Evolutionary conservation across 1,140 invertebrate species (phyloP).

Genomic region (Trachelipus rathkii): DNA sequence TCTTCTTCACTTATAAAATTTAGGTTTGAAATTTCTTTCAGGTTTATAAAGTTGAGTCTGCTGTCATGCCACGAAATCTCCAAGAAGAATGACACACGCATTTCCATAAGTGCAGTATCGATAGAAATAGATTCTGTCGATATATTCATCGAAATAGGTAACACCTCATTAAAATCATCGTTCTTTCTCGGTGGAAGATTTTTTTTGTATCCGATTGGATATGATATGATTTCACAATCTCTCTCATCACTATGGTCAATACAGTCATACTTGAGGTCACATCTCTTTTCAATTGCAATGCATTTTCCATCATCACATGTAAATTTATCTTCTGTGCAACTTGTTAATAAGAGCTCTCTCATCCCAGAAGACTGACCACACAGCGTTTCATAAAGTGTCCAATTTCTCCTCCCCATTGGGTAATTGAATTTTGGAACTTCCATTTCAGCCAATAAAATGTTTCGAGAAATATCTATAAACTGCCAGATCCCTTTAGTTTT

Average conservation of each 20-base stretch:
- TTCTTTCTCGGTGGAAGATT: constrained; percentile 31
- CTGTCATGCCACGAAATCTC: constrained; percentile 35
- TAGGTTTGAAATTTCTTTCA: constrained; percentile 28
- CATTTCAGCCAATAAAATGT: constrained; percentile 30
- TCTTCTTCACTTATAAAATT: constrained; percentile 23
- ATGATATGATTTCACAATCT: constrained; percentile 52
- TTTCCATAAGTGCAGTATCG: constrained; percentile 30
- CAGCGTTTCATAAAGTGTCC: constrained; percentile 24
- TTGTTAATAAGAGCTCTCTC: constrained; percentile 24
- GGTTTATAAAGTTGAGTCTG: constrained; percentile 31
- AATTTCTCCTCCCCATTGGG: constrained; percentile 39
- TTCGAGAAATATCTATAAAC: constrained; percentile 7
- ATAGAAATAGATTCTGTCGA: constrained; percentile 27
- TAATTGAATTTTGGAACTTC: constrained; percentile 7
- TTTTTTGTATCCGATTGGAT: constrained; percentile 29
- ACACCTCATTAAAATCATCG: background rate
- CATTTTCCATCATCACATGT: constrained; percentile 52
- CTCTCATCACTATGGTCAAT: constrained; percentile 66
- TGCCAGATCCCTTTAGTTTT: constrained; percentile 25
- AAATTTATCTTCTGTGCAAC: constrained; percentile 48
- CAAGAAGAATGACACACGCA: constrained; percentile 31
- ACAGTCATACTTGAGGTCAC: constrained; percentile 66
- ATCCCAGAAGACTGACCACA: constrained; percentile 24
- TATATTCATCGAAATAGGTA: constrained; percentile 18
- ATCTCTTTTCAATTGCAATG: constrained; percentile 52